phyloP scores from a whole-genome alignment of 2,888 invertebrate species.

The Uropetala carovei region DNA sequence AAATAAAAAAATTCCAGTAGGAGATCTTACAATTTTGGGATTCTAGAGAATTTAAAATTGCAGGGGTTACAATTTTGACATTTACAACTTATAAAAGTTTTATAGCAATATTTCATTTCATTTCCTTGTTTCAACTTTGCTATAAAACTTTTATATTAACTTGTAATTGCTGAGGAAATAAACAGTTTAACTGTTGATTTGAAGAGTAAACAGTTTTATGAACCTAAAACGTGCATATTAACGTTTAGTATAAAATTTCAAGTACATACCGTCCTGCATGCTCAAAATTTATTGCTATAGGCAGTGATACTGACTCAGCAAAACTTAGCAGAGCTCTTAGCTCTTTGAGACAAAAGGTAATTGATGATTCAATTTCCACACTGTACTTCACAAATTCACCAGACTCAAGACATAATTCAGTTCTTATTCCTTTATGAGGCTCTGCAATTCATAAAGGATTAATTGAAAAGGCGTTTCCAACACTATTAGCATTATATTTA shows the following conservation, averaged over 20 bases:
- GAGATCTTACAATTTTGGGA: too few relatives aligned
- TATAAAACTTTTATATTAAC: too few relatives aligned
- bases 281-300: constrained; percentile 85
- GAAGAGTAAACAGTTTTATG: neutral
- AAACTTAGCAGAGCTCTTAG: constrained; percentile 87
- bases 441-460: constrained; percentile 74
- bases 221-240: neutral
- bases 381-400: constrained; percentile 85
- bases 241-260: neutral
- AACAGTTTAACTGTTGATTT: neutral
- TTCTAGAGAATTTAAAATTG: too few relatives aligned
- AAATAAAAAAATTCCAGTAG: too few relatives aligned
- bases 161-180: too few relatives aligned
- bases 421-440: constrained; percentile 83
- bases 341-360: constrained; percentile 92
- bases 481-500: neutral
- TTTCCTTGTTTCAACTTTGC: too few relatives aligned
- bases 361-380: constrained; percentile 81
- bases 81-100: too few relatives aligned
- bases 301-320: constrained; percentile 85
- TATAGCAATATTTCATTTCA: too few relatives aligned
- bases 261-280: constrained; percentile 82
- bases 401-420: constrained; percentile 85
- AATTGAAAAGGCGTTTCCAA: neutral
- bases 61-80: too few relatives aligned